These are phyloP conservation scores for Bucco capensis DNA, from an alignment of 2,113 vertebrate species.

Conservation along the genomic window DNA sequence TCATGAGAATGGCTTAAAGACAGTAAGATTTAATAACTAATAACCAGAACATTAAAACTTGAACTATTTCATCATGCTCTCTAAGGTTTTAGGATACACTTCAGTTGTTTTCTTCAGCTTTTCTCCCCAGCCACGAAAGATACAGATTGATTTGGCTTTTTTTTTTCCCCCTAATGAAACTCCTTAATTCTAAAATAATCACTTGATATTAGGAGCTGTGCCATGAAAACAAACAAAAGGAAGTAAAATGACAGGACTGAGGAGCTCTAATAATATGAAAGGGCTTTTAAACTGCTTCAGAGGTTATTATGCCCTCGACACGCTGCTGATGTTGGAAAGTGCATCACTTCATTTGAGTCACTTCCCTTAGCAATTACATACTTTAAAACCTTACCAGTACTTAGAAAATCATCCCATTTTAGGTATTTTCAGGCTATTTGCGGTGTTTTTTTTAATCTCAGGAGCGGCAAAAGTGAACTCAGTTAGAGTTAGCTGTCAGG, in stretches of 20 bases:
- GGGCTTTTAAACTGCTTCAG: not conserved
- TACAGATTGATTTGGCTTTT: not conserved
- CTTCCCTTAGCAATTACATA: constrained; percentile 7
- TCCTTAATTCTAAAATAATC: not conserved
- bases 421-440: not conserved
- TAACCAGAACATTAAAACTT: not conserved
- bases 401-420: not conserved
- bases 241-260: not conserved
- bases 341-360: constrained; percentile 38
- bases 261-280: not conserved
- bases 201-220: not conserved
- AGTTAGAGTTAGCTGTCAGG: fast-evolving
- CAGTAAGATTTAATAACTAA: not conserved
- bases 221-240: not conserved
- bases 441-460: not conserved
- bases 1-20: not conserved
- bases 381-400: constrained; percentile 10
- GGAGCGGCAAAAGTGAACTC: not conserved
- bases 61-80: not conserved
- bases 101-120: not conserved
- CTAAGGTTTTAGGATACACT: not conserved
- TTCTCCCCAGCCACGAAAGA: not conserved
- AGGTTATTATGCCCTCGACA: constrained; percentile 38
- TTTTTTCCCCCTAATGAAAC: not conserved
- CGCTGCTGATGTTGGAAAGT: constrained; percentile 27